phyloP scores from a whole-genome alignment of 2,797 vertebrate genomes.

The Philypnodon macrostomus region DNA sequence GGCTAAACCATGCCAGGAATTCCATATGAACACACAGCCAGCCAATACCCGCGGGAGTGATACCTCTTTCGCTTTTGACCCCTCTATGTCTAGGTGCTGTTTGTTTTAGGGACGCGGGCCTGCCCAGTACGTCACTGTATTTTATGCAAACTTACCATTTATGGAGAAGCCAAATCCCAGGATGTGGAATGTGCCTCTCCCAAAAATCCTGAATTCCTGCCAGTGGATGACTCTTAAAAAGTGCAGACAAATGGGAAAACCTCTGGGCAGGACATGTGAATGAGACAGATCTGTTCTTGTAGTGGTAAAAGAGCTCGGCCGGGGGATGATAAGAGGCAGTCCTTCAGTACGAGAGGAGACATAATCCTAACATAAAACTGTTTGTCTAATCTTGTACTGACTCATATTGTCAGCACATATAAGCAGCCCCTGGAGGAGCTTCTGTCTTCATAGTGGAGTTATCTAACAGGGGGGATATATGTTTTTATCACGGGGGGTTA shows the following conservation, averaged over 20 bases:
- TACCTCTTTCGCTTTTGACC: not conserved
- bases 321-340: not conserved
- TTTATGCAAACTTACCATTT: slow-evolving; percentile 80
- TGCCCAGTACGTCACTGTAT: slow-evolving; percentile 70
- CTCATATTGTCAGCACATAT: slow-evolving; percentile 3
- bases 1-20: slow-evolving; percentile 7
- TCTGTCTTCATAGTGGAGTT: not conserved
- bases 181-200: slow-evolving; percentile 82
- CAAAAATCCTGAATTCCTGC: slow-evolving; percentile 68
- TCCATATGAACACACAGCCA: not conserved
- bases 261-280: slow-evolving; percentile 14
- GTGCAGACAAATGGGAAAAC: slow-evolving; percentile 25
- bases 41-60: slow-evolving; percentile 35
- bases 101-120: slow-evolving; percentile 63
- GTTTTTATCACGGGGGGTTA: not conserved
- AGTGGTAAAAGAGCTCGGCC: not conserved
- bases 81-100: slow-evolving; percentile 35
- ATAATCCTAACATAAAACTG: not conserved
- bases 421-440: not conserved
- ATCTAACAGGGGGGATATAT: not conserved
- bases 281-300: slow-evolving; percentile 47
- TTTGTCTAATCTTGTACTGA: slow-evolving; percentile 3
- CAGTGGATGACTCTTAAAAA: slow-evolving; percentile 44
- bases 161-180: slow-evolving; percentile 81
- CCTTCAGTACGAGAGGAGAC: not conserved